phyloP scores from a whole-genome alignment of 2,888 invertebrate genomes.

The Sinopyrophorus schimmeli region DNA sequence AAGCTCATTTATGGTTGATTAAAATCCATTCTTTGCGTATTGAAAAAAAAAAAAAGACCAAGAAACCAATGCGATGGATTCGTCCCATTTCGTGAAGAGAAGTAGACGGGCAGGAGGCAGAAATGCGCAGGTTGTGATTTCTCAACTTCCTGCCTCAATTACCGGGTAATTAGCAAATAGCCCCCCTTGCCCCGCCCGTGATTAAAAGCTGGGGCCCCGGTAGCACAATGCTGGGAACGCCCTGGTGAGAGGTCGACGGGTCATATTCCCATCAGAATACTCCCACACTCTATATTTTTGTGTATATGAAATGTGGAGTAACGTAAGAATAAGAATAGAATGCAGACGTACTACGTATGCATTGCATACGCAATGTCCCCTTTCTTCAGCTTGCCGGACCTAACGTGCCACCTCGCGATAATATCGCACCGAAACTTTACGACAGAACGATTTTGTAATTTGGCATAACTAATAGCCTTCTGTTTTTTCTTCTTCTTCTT shows the following conservation, averaged over 20 bases:
- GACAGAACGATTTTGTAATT: conserved; percentile 4
- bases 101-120: conserved; percentile 18
- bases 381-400: not conserved
- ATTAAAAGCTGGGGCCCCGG: conserved; percentile 38
- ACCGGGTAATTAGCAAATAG: conserved; percentile 53
- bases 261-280: conserved; percentile 57
- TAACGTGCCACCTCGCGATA: not conserved
- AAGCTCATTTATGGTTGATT: too few relatives aligned
- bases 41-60: too few relatives aligned
- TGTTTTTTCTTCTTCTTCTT: too few relatives aligned
- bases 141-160: conserved; percentile 56
- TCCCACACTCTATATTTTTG: conserved; percentile 55
- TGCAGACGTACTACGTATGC: too few relatives aligned
- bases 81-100: conserved; percentile 22
- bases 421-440: conserved; percentile 2
- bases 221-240: conserved; percentile 56
- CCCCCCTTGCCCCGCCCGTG: conserved; percentile 39
- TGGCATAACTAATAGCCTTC: not conserved
- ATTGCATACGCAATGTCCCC: conserved; percentile 26
- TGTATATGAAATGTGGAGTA: conserved; percentile 36
- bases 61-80: too few relatives aligned
- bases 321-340: too few relatives aligned
- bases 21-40: too few relatives aligned
- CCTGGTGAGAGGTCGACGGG: conserved; percentile 55
- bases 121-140: conserved; percentile 44